phyloP scores from a whole-genome alignment of 1,140 invertebrate species.

The Drosophila ironensis region DNA sequence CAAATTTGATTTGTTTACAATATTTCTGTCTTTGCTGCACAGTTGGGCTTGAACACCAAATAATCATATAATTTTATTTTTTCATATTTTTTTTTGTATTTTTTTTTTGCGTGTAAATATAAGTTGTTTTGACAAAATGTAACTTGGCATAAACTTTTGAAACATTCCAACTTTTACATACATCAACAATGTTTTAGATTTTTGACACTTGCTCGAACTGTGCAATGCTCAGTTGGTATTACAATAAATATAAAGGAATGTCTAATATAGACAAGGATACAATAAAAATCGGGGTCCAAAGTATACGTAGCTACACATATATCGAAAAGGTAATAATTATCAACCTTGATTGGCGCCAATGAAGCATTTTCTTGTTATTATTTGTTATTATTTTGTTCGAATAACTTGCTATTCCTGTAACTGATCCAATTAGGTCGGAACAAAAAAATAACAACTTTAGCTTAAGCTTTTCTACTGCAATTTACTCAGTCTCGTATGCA shows the following conservation, averaged over 20 bases:
- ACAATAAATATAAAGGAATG: conserved; percentile 55
- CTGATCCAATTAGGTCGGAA: conserved; percentile 49
- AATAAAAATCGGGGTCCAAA: conserved; percentile 68
- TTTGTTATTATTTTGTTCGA: conserved; percentile 32
- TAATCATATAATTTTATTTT: conserved; percentile 1
- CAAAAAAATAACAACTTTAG: conserved; percentile 17
- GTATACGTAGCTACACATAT: conserved; percentile 49
- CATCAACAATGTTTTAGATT: conserved; percentile 19
- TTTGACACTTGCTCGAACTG: conserved; percentile 33
- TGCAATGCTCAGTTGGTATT: conserved; percentile 35
- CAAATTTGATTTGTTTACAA: conserved; percentile 13
- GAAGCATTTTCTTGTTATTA: conserved; percentile 40
- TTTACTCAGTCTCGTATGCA: conserved; percentile 66
- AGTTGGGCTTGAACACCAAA: conserved; percentile 26
- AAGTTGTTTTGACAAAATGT: conserved; percentile 32
- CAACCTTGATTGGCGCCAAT: conserved; percentile 42
- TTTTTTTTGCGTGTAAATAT: background rate
- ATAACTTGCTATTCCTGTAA: conserved; percentile 69
- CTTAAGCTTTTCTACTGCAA: conserved; percentile 50
- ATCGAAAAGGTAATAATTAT: conserved; percentile 40
- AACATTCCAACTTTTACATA: conserved; percentile 22
- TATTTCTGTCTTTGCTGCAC: conserved; percentile 43
- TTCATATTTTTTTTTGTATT: background rate
- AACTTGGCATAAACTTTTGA: conserved; percentile 36
- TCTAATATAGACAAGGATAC: conserved; percentile 78